phyloP scores from a whole-genome alignment of 2,888 invertebrate species.

The Tetanocera ferruginea region DNA sequence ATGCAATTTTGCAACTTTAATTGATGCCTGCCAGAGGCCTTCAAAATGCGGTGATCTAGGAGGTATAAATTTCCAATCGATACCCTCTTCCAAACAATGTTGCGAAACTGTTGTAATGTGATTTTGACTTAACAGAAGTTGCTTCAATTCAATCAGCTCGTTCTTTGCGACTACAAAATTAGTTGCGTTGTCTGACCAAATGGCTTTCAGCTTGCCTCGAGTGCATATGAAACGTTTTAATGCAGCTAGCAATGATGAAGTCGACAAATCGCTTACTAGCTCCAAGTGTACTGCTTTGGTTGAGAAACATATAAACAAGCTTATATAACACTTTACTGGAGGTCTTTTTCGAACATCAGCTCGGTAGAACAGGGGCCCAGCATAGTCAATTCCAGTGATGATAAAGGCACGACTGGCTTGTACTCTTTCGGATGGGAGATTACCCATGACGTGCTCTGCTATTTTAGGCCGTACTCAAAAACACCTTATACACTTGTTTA shows the following conservation, averaged over 20 bases:
- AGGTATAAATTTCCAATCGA: not conserved
- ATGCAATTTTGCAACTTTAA: constrained; percentile 38
- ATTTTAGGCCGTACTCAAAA: not conserved
- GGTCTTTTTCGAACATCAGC: not conserved
- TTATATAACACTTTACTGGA: constrained; percentile 42
- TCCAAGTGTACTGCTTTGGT: constrained; percentile 43
- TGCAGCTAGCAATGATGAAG: constrained; percentile 21
- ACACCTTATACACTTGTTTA: constrained; percentile 30
- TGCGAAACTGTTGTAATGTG: not conserved
- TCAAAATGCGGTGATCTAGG: not conserved
- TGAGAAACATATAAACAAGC: constrained; percentile 43
- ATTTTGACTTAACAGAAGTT: too few relatives aligned
- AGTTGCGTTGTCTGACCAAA: constrained; percentile 43
- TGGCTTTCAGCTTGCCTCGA: constrained; percentile 14
- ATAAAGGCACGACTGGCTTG: constrained; percentile 16
- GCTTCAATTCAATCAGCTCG: not conserved
- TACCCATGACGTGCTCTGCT: not conserved
- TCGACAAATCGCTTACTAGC: constrained; percentile 38
- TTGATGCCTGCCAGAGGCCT: constrained; percentile 17
- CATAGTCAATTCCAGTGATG: constrained; percentile 30
- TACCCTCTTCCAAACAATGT: constrained; percentile 23
- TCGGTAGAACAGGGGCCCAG: constrained; percentile 25
- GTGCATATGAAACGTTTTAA: constrained; percentile 30
- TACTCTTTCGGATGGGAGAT: constrained; percentile 26
- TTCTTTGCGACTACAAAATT: constrained; percentile 43